These are phyloP conservation scores for Macroglossus sobrinus DNA, from an alignment of 2,113 vertebrate genomes.

Conservation along the genomic window DNA sequence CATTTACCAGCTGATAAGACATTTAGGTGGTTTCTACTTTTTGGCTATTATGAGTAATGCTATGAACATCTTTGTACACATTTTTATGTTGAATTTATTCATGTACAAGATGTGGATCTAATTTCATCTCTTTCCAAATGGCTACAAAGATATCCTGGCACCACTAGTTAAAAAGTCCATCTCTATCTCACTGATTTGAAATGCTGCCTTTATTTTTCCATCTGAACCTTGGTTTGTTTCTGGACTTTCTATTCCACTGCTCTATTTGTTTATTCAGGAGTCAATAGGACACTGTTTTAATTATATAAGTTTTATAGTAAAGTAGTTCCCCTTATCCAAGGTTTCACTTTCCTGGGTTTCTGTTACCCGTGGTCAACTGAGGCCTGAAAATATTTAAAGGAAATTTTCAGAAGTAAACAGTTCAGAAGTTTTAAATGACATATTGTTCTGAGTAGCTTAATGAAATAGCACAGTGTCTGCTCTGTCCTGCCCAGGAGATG, in stretches of 20 bases:
- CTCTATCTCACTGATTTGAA: neutral
- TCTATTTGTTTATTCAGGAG: neutral
- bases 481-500: neutral
- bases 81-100: neutral
- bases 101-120: neutral
- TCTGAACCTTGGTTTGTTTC: neutral
- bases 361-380: neutral
- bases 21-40: neutral
- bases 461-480: neutral
- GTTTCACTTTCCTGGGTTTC: neutral
- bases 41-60: neutral
- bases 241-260: neutral
- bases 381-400: neutral
- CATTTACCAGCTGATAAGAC: neutral
- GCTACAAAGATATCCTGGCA: neutral
- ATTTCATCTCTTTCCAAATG: neutral
- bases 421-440: neutral
- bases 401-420: neutral
- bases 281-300: neutral
- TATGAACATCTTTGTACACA: neutral
- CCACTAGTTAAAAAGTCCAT: neutral
- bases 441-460: neutral
- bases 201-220: neutral
- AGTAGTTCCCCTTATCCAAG: neutral
- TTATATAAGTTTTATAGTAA: neutral